Percentiles rank a stretch among this genome's conserved stretches.
phyloP scores from a whole-genome alignment of 1,140 invertebrate species.

The Brachystomella parvula region DNA sequence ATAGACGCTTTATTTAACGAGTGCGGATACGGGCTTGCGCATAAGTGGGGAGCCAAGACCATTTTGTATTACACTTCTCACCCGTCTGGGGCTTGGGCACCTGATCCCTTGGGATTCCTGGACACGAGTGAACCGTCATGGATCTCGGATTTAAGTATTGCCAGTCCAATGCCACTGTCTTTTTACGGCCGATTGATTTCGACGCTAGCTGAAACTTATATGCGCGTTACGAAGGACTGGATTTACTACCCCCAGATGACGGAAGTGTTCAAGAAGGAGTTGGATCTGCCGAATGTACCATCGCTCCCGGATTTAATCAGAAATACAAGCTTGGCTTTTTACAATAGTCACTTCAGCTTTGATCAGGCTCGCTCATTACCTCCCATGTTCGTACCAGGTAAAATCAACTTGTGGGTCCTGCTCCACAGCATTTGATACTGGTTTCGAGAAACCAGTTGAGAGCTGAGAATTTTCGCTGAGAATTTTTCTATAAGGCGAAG shows the following conservation, averaged over 20 bases:
- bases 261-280: neutral
- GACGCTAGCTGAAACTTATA: neutral
- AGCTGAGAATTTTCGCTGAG: neutral
- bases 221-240: neutral
- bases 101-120: neutral
- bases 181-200: constrained; percentile 12
- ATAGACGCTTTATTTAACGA: constrained; percentile 35
- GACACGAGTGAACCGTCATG: neutral
- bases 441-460: neutral
- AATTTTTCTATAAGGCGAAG: constrained; percentile 6
- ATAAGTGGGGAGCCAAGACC: constrained; percentile 24
- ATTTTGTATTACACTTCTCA: constrained; percentile 18
- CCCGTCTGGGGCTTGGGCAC: neutral
- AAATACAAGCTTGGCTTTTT: constrained; percentile 7
- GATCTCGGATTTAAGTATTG: neutral
- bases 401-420: constrained; percentile 10
- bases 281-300: constrained; percentile 23
- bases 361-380: constrained; percentile 13
- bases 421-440: neutral
- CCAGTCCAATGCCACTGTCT: neutral
- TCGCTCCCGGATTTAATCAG: constrained; percentile 2
- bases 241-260: constrained; percentile 5
- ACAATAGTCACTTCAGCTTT: constrained; percentile 9
- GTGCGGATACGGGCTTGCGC: constrained; percentile 27
- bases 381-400: constrained; percentile 13